A percentile compares a stretch with the other conserved stretches of the same genome.
Evolutionary conservation across 2,797 vertebrate genomes (phyloP).

Genomic region (Cercopithecus hamlyni): DNA sequence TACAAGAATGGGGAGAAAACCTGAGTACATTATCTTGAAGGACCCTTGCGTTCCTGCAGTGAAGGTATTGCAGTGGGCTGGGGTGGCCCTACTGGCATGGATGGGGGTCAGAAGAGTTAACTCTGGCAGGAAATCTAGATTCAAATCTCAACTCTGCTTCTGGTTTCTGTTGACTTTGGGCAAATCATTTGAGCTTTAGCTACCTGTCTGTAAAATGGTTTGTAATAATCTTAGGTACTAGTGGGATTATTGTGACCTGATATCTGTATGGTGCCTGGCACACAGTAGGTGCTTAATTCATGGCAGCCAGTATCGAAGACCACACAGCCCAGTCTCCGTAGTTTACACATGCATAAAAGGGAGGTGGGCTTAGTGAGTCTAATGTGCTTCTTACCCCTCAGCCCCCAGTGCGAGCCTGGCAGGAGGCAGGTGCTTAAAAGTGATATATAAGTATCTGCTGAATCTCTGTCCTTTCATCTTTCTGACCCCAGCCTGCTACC

Average conservation of each 20-base stretch:
- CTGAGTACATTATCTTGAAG: rapidly evolving
- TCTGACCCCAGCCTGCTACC: constrained; percentile 25
- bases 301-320: neutral
- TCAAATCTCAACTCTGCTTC: neutral
- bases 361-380: rapidly evolving
- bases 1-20: neutral
- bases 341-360: rapidly evolving
- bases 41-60: rapidly evolving
- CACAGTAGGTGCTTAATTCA: neutral
- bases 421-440: neutral
- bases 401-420: rapidly evolving
- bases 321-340: rapidly evolving
- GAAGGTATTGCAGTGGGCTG: neutral
- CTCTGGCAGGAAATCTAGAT: neutral
- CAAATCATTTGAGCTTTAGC: neutral
- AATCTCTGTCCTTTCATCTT: neutral
- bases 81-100: neutral
- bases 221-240: rapidly evolving
- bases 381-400: neutral
- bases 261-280: neutral
- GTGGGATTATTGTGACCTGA: neutral
- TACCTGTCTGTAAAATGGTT: neutral
- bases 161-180: neutral
- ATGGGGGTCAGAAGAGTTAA: neutral
- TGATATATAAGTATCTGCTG: neutral